Conservation (phyloP, 2,797 vertebrate genomes). For the Strix occidentalis region DNA sequence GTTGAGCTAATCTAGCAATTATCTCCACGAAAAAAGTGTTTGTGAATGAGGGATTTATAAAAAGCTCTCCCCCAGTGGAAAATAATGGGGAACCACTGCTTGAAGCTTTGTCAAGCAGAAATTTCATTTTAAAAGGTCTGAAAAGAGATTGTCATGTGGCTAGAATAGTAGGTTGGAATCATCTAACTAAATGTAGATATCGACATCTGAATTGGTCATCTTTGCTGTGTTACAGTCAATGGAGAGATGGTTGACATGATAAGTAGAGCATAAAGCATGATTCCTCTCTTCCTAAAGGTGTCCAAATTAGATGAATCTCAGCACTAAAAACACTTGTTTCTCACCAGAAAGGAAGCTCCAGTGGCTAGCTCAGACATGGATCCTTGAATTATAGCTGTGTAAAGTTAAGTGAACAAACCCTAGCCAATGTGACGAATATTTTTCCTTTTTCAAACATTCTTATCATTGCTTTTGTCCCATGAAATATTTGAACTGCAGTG, state of each 20-base stretch:
- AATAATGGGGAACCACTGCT: background rate
- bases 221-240: background rate
- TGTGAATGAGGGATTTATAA: background rate
- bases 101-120: background rate
- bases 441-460: background rate
- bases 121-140: background rate
- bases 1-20: background rate
- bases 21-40: background rate
- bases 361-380: background rate
- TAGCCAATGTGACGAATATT: background rate
- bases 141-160: background rate
- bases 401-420: conserved; percentile 1
- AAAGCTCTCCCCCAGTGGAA: background rate
- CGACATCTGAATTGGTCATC: background rate
- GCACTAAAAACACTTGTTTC: background rate
- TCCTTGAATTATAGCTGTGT: conserved; percentile 8
- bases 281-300: background rate
- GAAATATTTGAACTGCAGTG: conserved; percentile 28
- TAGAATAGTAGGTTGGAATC: background rate
- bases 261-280: background rate
- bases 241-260: background rate
- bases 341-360: background rate
- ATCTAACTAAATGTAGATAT: background rate
- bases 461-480: background rate
- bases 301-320: background rate